phyloP scores from a whole-genome alignment of 2,797 vertebrate genomes.

The Chelidonichthys spinosus region DNA sequence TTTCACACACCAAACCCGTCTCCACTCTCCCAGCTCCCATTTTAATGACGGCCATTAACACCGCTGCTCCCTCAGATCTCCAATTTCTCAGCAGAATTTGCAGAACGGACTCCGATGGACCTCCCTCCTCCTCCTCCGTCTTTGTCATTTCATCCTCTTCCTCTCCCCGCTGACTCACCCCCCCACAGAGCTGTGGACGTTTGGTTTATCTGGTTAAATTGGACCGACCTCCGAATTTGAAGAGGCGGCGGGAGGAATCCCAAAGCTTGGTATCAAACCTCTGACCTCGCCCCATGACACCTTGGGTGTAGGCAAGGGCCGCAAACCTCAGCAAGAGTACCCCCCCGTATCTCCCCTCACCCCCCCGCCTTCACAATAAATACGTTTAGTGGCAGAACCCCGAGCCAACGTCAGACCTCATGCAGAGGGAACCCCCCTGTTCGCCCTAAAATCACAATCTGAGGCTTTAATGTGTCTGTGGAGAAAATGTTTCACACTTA shows the following conservation, averaged over 20 bases:
- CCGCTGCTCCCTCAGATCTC: conserved; percentile 57
- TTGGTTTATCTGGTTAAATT: conserved; percentile 47
- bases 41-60: conserved; percentile 64
- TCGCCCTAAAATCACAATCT: conserved; percentile 3
- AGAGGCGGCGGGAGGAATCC: conserved; percentile 36
- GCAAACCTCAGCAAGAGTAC: conserved; percentile 41
- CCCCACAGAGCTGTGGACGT: conserved; percentile 10
- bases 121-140: neutral
- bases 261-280: conserved; percentile 25
- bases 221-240: conserved; percentile 45
- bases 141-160: conserved; percentile 13
- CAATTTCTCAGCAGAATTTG: conserved; percentile 62
- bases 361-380: neutral
- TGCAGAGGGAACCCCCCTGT: neutral
- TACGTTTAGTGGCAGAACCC: neutral
- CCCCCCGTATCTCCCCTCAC: too few species aligned
- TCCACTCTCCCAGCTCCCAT: conserved; percentile 52
- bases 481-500: neutral
- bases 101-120: conserved; percentile 49
- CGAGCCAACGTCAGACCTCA: neutral
- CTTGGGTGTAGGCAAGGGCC: conserved; percentile 19
- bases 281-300: conserved; percentile 21
- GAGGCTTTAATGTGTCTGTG: conserved; percentile 4
- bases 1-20: conserved; percentile 60
- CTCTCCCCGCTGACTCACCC: conserved; percentile 36